A percentile compares a stretch with the other conserved stretches of the same genome.
These are phyloP conservation scores for Eidolon helvum DNA, from an alignment of 2,113 vertebrate species.

Conservation along the genomic window DNA sequence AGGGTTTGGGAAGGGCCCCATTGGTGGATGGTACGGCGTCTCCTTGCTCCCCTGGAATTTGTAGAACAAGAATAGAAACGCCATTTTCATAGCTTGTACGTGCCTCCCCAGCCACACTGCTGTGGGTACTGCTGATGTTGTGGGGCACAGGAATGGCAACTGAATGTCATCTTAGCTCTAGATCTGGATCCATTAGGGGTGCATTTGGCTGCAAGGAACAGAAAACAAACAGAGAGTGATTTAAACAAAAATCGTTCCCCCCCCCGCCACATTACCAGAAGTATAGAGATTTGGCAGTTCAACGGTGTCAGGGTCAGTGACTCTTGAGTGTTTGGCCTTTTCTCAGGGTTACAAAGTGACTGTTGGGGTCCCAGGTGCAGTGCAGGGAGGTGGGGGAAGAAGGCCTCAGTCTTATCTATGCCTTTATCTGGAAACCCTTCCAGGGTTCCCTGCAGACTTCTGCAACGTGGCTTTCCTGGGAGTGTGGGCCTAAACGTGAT, in stretches of 20 bases:
- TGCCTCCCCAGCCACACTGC: neutral
- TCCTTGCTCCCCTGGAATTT: neutral
- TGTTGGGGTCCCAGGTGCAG: neutral
- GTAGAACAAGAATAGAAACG: neutral
- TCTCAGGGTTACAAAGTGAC: neutral
- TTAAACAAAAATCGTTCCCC: neutral
- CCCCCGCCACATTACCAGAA: neutral
- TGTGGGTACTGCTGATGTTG: accelerated
- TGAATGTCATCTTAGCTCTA: neutral
- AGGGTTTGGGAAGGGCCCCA: neutral
- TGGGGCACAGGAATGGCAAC: neutral
- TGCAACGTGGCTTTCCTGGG: neutral
- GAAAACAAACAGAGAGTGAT: neutral
- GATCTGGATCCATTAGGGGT: neutral
- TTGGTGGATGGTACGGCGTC: accelerated
- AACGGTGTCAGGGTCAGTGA: neutral
- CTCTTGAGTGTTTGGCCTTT: neutral
- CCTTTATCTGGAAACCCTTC: neutral
- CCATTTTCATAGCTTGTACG: accelerated
- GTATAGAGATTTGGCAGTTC: neutral
- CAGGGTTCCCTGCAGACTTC: neutral
- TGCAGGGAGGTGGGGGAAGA: neutral
- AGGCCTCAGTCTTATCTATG: neutral
- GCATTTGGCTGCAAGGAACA: neutral
- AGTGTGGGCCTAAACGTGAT: neutral